Evolutionary conservation across 2,797 vertebrate genomes (phyloP).

Genomic region (Coilia nasus): DNA sequence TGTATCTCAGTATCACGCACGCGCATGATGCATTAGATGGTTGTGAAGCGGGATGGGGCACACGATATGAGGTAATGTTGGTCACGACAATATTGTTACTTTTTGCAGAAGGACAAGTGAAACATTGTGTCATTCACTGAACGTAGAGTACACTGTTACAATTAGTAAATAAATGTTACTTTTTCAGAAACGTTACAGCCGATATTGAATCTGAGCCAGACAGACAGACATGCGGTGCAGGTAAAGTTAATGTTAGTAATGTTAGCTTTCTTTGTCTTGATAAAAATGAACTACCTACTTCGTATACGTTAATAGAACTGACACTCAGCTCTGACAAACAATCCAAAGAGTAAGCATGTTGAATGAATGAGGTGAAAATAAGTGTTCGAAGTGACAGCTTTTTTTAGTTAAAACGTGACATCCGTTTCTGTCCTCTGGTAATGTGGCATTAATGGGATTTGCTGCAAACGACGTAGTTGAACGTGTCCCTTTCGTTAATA

Average conservation of each 20-base stretch:
- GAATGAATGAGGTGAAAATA: neutral
- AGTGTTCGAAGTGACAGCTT: neutral
- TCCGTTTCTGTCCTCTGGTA: neutral
- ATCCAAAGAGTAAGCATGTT: neutral
- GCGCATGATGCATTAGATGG: neutral
- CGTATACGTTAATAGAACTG: neutral
- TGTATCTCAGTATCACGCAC: conserved; percentile 31
- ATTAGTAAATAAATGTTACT: neutral
- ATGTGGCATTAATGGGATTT: neutral
- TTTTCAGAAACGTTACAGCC: neutral
- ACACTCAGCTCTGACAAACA: neutral
- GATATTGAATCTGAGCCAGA: neutral
- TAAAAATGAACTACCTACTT: neutral
- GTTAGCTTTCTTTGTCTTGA: neutral
- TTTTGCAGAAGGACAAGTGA: neutral
- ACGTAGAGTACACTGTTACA: neutral
- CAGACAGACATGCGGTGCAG: neutral
- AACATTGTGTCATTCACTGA: neutral
- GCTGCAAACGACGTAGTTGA: neutral
- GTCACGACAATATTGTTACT: conserved; percentile 3
- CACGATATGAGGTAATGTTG: conserved; percentile 17
- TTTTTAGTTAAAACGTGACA: too few species aligned
- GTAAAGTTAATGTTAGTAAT: neutral
- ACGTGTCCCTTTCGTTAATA: neutral
- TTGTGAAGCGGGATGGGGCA: conserved; percentile 1